These are phyloP conservation scores for Polyergus mexicanus DNA, from an alignment of 1,140 invertebrate species.

Conservation along the genomic window DNA sequence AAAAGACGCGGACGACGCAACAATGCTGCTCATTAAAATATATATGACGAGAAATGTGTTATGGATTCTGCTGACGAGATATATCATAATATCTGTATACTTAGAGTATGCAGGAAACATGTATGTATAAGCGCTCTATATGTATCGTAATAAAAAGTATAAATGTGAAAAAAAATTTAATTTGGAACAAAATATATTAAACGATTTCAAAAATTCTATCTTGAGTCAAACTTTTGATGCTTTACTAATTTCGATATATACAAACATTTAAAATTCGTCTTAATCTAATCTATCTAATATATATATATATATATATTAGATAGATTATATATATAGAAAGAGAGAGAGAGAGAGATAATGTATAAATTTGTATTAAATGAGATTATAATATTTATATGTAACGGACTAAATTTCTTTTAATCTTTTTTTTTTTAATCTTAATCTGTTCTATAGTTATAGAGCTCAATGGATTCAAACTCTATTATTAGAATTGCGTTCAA, in stretches of 20 bases:
- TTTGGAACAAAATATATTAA: constrained; percentile 33
- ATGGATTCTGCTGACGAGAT: constrained; percentile 44
- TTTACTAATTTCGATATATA: not conserved
- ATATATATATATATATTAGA: too few relatives aligned
- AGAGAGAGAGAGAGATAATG: too few relatives aligned
- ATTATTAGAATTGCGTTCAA: too few relatives aligned
- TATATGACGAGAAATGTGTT: constrained; percentile 17
- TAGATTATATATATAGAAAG: too few relatives aligned
- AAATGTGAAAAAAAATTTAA: constrained; percentile 58
- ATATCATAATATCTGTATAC: constrained; percentile 63
- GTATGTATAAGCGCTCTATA: constrained; percentile 64
- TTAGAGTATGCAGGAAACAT: constrained; percentile 54
- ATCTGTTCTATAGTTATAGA: too few relatives aligned
- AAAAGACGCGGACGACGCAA: constrained; percentile 83
- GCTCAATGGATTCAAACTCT: too few relatives aligned
- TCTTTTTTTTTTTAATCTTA: too few relatives aligned
- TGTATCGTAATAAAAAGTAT: constrained; percentile 69
- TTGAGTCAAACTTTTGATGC: not conserved
- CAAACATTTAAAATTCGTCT: not conserved
- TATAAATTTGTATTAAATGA: too few relatives aligned
- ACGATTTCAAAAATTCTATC: constrained; percentile 5
- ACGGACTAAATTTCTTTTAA: too few relatives aligned
- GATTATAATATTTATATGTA: too few relatives aligned
- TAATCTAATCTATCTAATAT: too few relatives aligned
- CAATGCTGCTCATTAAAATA: constrained; percentile 79